These are phyloP conservation scores for Fragum fragum DNA, from an alignment of 2,888 invertebrate genomes.

Conservation along the genomic window DNA sequence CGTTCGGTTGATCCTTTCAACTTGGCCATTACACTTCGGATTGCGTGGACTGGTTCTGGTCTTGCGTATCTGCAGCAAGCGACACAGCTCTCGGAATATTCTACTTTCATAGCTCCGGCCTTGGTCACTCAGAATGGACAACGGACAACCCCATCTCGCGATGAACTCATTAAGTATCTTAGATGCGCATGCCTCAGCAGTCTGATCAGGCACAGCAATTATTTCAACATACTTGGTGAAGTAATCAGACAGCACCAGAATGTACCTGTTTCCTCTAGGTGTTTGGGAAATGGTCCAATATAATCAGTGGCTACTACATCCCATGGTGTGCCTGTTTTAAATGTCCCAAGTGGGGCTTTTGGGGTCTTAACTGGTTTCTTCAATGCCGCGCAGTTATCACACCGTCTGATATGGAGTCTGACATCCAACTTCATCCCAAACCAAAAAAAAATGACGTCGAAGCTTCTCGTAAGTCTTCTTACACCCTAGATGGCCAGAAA, in stretches of 20 bases:
- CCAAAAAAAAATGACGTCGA: no score
- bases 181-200: constrained; percentile 46
- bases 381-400: no score
- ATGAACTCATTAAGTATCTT: constrained; percentile 41
- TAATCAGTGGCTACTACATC: constrained; percentile 46
- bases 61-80: constrained; percentile 43
- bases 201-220: constrained; percentile 39
- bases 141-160: constrained; percentile 36
- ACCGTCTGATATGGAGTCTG: no score
- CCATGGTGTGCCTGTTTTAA: constrained; percentile 91
- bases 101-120: constrained; percentile 50
- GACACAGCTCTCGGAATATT: constrained; percentile 39
- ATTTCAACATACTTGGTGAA: constrained; percentile 54
- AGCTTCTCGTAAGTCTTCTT: no score
- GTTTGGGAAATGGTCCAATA: constrained; percentile 52
- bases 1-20: constrained; percentile 56
- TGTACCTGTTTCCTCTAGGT: constrained; percentile 40
- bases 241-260: constrained; percentile 49
- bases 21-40: constrained; percentile 56
- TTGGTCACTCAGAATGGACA: constrained; percentile 40
- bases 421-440: no score
- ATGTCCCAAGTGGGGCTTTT: constrained; percentile 88
- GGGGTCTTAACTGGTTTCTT: no score
- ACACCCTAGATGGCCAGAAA: no score
- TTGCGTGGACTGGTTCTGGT: constrained; percentile 48